Percentiles rank a stretch among this genome's conserved stretches.
Conservation (phyloP, 2,888 invertebrate species). For the Thumatha senex region DNA sequence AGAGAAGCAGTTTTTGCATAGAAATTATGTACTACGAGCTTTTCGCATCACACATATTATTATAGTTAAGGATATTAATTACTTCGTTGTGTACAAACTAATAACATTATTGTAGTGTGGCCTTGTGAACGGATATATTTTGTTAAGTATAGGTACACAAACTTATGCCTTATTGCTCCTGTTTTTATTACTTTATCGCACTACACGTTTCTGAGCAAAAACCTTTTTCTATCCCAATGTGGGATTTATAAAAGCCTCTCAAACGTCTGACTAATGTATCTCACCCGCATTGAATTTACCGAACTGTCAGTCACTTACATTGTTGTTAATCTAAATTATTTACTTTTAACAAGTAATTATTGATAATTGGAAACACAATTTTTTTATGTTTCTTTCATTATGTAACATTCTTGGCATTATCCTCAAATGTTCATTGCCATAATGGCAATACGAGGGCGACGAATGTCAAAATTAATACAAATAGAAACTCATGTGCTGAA, state of each 20-base stretch:
- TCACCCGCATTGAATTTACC: constrained; percentile 28
- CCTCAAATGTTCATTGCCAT: too few species aligned
- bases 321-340: constrained; percentile 15
- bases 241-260: constrained; percentile 16
- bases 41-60: too few species aligned
- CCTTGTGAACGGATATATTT: too few species aligned
- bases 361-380: too few species aligned
- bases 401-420: too few species aligned
- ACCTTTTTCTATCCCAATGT: constrained; percentile 17
- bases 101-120: too few species aligned
- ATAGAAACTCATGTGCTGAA: too few species aligned
- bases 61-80: too few species aligned
- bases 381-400: too few species aligned
- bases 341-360: constrained; percentile 13
- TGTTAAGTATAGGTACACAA: not conserved
- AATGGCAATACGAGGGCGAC: too few species aligned
- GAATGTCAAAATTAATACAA: too few species aligned
- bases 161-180: not conserved
- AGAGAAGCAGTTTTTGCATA: not conserved
- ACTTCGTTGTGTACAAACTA: too few species aligned
- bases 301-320: constrained; percentile 13
- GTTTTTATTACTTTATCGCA: not conserved
- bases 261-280: constrained; percentile 26
- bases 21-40: not conserved
- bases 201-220: constrained; percentile 3